Base-by-base conservation (phyloP, 2,797 vertebrate genomes). In the Eulemur albifrons region DNA sequence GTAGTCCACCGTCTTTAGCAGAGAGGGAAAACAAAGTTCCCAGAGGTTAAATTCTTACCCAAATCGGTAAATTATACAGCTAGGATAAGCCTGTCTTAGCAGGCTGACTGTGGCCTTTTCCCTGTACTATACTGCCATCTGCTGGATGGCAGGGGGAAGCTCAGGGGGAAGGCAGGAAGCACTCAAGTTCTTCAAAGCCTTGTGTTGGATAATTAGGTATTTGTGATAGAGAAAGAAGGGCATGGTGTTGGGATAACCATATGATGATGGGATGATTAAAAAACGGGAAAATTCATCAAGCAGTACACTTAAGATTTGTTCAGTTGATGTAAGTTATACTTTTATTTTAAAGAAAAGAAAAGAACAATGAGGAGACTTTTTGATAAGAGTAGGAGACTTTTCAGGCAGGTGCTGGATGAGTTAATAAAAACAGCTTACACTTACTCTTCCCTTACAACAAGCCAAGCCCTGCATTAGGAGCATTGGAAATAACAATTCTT, bases 81-180 rank as follows among this genome's bases (percentile, higher is more conserved):
- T 43, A 54, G 57, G 81, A 50, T 35, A 73, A 69, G 35, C 23
- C 23, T 52, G 35, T 75, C 50, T 83, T 67, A 73, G 38, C 7
- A 6, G 1, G 20, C 27, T 4, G 27, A 80, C 21, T 7, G 8
- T 43, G 59, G 61, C 57, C 54, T 96, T 73, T 57, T 43, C 15
- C 17, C 67, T 85, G 30, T 30, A 17, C 83, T 50, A 91, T 43
- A 79, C 61, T 93, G 94, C 95, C 96, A 35, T 75, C 97, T 93
- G 61, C 79, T 97, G 96, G 92, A 91, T 40, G 38, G 38, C 38
- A 40, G 38, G 38, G 38, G 38, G 38, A 38, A 91, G 30, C 40
- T 79, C 35, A 69, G 0, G 30, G 9, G 72, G 23, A 61, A 10
- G 7, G 59, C 57, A 86, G 8, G 30, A 86, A 93, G 69, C 57